Evolutionary conservation across 2,888 invertebrate genomes (phyloP), one percentile per base, ranked within the genome.

Genomic region (Arge pagana): DNA sequence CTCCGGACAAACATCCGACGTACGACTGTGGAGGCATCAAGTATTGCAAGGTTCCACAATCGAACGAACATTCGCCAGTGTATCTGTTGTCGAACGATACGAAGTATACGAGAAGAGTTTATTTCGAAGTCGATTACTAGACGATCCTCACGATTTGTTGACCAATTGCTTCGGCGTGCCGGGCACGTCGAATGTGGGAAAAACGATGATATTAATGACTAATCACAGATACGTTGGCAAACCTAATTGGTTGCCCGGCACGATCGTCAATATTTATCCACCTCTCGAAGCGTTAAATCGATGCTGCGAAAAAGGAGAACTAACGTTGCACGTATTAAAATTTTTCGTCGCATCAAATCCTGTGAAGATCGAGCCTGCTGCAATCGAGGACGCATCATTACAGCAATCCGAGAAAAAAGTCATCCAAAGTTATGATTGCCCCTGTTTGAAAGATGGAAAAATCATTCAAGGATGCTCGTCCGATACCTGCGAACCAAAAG

Each of bases 11-110:
- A 48, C 56, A 16, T 71, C 73, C 3, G 59, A 48, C 23, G 51
- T 69, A n/a, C 68, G 71, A 3, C 56, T 73, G 41, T 73, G 73
- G 73, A 65, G 56, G 16, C 63, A 73, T 51, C 66, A 64, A 48
- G 53, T 66, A 41, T 60, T 56, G 4, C 66, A 66, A 19, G 33
- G 35, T 18, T 45, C 45, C 1, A 40, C 53, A 0, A 54, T 61
- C 37, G 55, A 60, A 21, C 41, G 43, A 8, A 26, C 45, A 1
- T 37, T 55, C 10, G 28, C 48, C 4, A 50, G 55, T 3, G 31
- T 73, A 21, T 45, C 43, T n/a, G 60, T 72, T 18, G 36, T 19
- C 3, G 41, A 55, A 4, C 60, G 56, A 4, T 58, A 50, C 11
- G 54, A 23, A 3, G 54, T 53, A 3, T 67, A 62, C 23, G 53